Evolutionary conservation across 2,888 invertebrate species (phyloP), one percentile per base, ranked within the genome.

Genomic region (Sycophila texana): DNA sequence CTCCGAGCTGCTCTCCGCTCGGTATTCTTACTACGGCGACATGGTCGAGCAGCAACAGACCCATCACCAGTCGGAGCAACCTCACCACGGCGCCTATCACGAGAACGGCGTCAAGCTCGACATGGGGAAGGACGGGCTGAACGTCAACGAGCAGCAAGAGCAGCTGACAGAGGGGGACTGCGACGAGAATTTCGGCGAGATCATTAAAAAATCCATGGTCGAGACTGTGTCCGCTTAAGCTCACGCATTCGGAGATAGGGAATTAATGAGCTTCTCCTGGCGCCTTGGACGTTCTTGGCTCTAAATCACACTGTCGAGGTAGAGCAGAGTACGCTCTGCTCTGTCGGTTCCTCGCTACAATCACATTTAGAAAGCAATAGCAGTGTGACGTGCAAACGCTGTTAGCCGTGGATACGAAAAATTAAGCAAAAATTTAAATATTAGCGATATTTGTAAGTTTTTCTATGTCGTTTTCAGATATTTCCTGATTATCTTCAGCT

Each of bases 151-250:
- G 68, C 79, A 77, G 70, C 70, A 18, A 30, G 81, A 85, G 80
- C 82, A 72, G 77, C 71, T 79, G 39, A 57, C 51, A 74, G 80
- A 81, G 51, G 83, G 86, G 65, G 82, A 85, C 75, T 92, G 92
- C 85, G 93, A 92, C 84, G 96, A 96, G 87, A 97, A 97, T 90
- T 96, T 97, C 88, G 97, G 97, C 74, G 97, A 97, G 92, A 95
- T 97, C 86, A 97, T 97, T 85, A 97, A 97, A 91, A 96, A 97
- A 91, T 96, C 96, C 82, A 96, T 97, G 93, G 96, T 97, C 88
- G 97, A 97, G 91, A 96, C 96, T 86, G 96, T 96, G 86, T 95
- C 95, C 86, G 96, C 96, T 92, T 96, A 94, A 83, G 57, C 20
- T 7, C 49, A 26, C n/a, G 49, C 51, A 57, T 49, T 67, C 39